These are phyloP conservation scores for Pelusios castaneus DNA, from an alignment of 2,113 vertebrate genomes.

Conservation along the genomic window DNA sequence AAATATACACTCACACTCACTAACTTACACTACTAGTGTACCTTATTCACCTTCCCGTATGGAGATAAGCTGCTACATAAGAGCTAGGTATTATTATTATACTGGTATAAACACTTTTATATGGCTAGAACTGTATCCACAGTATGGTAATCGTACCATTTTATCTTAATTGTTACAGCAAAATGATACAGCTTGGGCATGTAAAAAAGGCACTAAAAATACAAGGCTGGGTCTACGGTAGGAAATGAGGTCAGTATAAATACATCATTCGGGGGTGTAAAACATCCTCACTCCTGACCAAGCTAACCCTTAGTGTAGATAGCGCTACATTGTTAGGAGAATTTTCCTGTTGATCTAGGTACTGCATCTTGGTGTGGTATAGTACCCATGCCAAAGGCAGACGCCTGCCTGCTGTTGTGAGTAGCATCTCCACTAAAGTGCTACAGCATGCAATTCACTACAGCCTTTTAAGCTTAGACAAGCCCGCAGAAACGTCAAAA, in stretches of 20 bases:
- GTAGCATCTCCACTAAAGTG: background rate
- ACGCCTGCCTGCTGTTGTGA: background rate
- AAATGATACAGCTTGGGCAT: background rate
- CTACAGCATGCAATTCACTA: background rate
- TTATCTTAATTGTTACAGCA: background rate
- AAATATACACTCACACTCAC: background rate
- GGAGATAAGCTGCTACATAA: background rate
- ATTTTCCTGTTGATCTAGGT: background rate
- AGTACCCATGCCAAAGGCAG: background rate
- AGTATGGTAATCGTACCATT: background rate
- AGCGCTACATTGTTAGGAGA: background rate
- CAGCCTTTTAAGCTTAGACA: background rate
- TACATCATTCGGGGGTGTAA: background rate
- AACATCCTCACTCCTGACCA: background rate
- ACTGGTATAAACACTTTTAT: background rate
- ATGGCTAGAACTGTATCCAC: background rate
- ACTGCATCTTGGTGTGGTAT: background rate
- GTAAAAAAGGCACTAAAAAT: background rate
- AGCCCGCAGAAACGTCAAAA: background rate
- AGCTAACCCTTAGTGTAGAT: background rate
- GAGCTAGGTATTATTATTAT: background rate
- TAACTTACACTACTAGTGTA: background rate
- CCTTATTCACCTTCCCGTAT: background rate
- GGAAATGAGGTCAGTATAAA: background rate
- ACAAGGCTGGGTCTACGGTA: background rate